Conservation (phyloP, 2,888 invertebrate species). For the Cephus rjabovi region DNA sequence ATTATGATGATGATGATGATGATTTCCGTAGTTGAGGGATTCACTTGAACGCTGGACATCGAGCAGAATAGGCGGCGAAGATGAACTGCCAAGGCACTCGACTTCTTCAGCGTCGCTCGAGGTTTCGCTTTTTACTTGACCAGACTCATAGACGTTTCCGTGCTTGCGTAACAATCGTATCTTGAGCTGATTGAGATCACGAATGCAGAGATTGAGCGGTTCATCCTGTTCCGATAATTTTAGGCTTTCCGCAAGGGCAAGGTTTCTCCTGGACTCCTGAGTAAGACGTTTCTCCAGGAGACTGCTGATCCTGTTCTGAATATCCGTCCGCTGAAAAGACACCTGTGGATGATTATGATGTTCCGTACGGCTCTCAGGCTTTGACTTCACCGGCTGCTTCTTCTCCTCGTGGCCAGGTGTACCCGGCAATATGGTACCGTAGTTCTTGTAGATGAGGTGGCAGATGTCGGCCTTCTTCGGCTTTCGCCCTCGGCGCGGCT, state of each 20-base stretch:
- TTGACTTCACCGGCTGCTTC: conserved; percentile 28
- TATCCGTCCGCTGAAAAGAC: conserved; percentile 71
- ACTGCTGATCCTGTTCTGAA: conserved; percentile 78
- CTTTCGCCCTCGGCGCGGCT: conserved; percentile 87
- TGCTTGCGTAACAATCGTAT: conserved; percentile 74
- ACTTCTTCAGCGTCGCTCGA: conserved; percentile 69
- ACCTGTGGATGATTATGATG: conserved; percentile 39
- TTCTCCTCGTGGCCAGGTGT: conserved; percentile 72
- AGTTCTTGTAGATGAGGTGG: conserved; percentile 91
- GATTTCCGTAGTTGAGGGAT: conserved; percentile 14
- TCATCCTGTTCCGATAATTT: conserved; percentile 72
- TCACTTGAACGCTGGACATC: conserved; percentile 27
- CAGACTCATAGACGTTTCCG: conserved; percentile 73
- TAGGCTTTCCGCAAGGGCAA: conserved; percentile 62
- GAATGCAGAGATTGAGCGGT: conserved; percentile 85
- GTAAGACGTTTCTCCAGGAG: conserved; percentile 78
- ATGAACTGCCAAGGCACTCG: conserved; percentile 62
- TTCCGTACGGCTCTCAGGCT: conserved; percentile 22
- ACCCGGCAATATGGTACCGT: conserved; percentile 86
- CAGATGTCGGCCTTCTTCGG: conserved; percentile 94
- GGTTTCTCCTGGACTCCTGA: conserved; percentile 72
- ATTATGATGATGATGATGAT: conserved; percentile 23
- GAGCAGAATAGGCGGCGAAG: conserved; percentile 27
- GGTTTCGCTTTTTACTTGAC: conserved; percentile 73
- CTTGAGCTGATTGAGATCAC: conserved; percentile 79